Conservation (phyloP, 2,888 invertebrate species). For the Clepsis dumicolana region DNA sequence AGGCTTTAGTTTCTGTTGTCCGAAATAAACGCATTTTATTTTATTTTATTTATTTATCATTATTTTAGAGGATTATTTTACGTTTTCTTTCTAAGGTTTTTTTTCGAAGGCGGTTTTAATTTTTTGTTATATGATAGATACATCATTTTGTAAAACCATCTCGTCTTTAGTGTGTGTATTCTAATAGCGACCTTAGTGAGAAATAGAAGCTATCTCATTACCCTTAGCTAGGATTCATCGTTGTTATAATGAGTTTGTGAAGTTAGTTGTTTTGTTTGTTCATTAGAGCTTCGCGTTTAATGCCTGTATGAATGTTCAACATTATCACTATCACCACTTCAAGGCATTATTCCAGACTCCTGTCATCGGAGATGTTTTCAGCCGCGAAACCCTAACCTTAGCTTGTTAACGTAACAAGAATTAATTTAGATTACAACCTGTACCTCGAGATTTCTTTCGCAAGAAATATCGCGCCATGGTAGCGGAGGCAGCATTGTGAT, state of each 20-base stretch:
- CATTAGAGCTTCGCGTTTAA: neutral
- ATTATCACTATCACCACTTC: neutral
- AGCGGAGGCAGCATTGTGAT: conserved; percentile 48
- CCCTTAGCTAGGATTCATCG: neutral
- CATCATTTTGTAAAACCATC: neutral
- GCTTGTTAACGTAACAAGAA: conserved; percentile 17
- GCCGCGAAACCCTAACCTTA: neutral
- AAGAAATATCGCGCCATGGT: conserved; percentile 41
- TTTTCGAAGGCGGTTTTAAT: too few relatives aligned
- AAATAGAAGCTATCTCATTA: conserved; percentile 2
- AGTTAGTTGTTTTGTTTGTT: neutral
- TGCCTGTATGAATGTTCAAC: neutral
- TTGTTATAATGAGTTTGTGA: conserved; percentile 10
- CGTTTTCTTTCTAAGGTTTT: too few relatives aligned
- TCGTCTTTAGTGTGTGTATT: neutral
- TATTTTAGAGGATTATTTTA: too few relatives aligned
- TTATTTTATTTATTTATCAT: too few relatives aligned
- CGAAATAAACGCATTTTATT: too few relatives aligned
- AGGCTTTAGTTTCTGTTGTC: too few relatives aligned
- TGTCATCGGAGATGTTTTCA: neutral
- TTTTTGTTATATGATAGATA: too few relatives aligned
- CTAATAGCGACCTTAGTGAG: neutral
- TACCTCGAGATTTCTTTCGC: conserved; percentile 39
- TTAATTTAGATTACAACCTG: conserved; percentile 39
- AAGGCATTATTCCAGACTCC: neutral